These are phyloP conservation scores for Mesoclemmys tuberculata DNA, from an alignment of 2,113 vertebrate genomes.

Conservation along the genomic window DNA sequence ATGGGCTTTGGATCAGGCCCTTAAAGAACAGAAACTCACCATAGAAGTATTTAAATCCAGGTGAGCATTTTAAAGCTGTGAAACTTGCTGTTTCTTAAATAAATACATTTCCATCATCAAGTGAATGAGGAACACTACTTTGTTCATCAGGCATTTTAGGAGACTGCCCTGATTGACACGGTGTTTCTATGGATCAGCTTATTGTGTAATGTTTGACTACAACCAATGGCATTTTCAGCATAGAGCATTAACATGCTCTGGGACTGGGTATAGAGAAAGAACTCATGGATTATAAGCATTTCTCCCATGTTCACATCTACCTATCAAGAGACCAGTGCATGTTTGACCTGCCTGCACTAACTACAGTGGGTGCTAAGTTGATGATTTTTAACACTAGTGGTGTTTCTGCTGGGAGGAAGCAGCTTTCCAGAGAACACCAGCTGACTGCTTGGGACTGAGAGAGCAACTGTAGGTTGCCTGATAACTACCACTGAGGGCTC, in stretches of 20 bases:
- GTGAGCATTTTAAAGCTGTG: not conserved
- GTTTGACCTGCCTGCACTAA: not conserved
- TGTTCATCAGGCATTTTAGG: not conserved
- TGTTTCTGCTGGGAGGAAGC: not conserved
- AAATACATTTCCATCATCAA: not conserved
- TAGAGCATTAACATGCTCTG: not conserved
- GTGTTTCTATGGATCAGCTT: not conserved
- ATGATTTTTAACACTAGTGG: not conserved
- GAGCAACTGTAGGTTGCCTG: not conserved
- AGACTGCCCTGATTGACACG: not conserved
- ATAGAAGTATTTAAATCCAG: not conserved
- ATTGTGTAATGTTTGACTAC: not conserved
- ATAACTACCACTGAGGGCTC: not conserved
- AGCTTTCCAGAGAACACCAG: not conserved
- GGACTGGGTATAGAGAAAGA: not conserved
- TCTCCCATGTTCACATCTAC: not conserved
- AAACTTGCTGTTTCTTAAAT: not conserved
- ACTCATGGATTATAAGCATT: not conserved
- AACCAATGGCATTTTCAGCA: not conserved
- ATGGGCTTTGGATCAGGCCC: not conserved
- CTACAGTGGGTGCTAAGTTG: not conserved
- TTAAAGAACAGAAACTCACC: not conserved
- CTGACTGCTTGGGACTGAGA: not conserved
- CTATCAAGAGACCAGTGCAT: not conserved
- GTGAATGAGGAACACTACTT: not conserved